Evolutionary conservation across 2,113 vertebrate species (phyloP), one percentile per base, ranked within the genome.

Genomic region (Orientallactaga bullata): DNA sequence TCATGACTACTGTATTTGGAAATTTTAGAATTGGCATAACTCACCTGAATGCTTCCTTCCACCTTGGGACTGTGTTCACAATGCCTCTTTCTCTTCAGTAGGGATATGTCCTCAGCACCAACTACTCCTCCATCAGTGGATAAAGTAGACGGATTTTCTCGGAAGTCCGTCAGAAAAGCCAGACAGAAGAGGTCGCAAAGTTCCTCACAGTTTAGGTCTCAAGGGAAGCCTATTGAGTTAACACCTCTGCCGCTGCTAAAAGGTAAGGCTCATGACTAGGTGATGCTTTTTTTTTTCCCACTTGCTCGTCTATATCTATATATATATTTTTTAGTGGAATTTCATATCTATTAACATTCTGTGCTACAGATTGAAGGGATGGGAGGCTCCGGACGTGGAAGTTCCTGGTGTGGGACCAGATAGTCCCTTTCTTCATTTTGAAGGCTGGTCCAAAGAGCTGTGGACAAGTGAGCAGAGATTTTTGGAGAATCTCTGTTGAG

Each of bases 71-170:
- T 90, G 3, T 82, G 10, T 94, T 97, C 85, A 76, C 97, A 95
- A 97, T 63, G 1, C 16, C 20, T 97, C 69, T 98, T 95, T 98
- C 93, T 97, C 85, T 98, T 97, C 81, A 98, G 97, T 99, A 99
- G 99, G 99, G 99, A 99, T 99, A 99, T 99, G 99, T 99, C 99
- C 99, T 99, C 99, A 98, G 99, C 99, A 99, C 99, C 99, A 99
- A 99, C 99, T 98, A 99, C 99, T 97, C 99, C 99, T 98, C 99
- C 99, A 98, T 99, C 99, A 99, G 99, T 99, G 99, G 99, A 99
- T 99, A 99, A 99, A 99, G 99, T 99, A 98, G 99, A 99, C 98
- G 99, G 99, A 99, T 99, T 99, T 99, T 99, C 99, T 98, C 99
- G 99, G 98, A 99, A 99, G 99, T 99, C 99, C 98, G 99, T 99